A percentile compares a stretch with the other conserved stretches of the same genome.
These are phyloP conservation scores for Oscheius sp. DNA, from an alignment of 2,888 invertebrate species.

Conservation along the genomic window DNA sequence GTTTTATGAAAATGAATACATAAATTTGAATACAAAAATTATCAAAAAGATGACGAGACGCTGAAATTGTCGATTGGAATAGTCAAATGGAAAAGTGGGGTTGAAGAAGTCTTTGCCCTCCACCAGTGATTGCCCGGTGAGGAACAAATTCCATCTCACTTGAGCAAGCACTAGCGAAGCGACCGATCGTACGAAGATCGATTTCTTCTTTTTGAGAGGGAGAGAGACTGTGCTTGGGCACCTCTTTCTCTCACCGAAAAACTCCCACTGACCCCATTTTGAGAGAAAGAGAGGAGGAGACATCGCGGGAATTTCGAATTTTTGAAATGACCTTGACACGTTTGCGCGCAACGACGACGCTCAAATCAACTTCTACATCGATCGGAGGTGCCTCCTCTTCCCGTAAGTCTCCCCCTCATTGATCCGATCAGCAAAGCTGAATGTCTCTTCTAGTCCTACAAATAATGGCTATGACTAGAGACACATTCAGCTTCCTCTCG, in stretches of 20 bases:
- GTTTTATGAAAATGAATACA: too few species aligned
- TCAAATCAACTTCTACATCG: conserved; percentile 30
- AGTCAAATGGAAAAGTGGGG: too few species aligned
- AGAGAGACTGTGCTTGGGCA: neutral
- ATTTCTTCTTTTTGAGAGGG: neutral
- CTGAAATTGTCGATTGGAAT: too few species aligned
- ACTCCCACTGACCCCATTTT: neutral
- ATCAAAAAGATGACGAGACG: too few species aligned
- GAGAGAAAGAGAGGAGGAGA: conserved; percentile 2
- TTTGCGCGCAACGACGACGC: conserved; percentile 5
- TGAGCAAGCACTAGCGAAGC: conserved; percentile 11
- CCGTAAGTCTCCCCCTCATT: neutral
- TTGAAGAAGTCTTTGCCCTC: too few species aligned
- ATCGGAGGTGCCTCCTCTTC: conserved; percentile 7
- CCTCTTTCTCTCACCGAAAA: neutral
- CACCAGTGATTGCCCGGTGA: conserved; percentile 23
- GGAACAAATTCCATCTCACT: neutral
- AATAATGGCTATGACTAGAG: conserved; percentile 46
- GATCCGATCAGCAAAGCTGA: conserved; percentile 22
- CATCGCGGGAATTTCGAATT: conserved; percentile 21
- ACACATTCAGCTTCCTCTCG: conserved; percentile 57
- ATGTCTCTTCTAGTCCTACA: conserved; percentile 44
- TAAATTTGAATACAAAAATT: too few species aligned
- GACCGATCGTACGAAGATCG: neutral
- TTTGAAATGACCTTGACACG: conserved; percentile 27